These are phyloP conservation scores for Mionectes macconnelli DNA, from an alignment of 2,113 vertebrate species.

Conservation along the genomic window DNA sequence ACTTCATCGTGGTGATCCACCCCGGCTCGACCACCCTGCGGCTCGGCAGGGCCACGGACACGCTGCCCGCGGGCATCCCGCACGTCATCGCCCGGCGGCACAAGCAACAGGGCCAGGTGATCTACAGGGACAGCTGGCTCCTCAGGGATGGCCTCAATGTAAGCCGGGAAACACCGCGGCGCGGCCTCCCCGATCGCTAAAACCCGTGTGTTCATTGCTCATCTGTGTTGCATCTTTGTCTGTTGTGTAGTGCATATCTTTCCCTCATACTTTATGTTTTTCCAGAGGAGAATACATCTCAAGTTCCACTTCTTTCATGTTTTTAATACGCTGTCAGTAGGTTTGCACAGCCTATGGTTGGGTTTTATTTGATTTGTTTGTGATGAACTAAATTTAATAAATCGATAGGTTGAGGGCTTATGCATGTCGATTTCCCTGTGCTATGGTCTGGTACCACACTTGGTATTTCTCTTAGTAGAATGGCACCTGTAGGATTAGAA, in stretches of 20 bases:
- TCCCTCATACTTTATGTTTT: accelerated
- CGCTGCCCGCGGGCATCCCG: conserved; percentile 83
- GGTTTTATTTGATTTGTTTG: neutral
- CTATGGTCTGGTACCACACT: neutral
- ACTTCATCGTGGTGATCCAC: conserved; percentile 92
- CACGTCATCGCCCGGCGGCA: conserved; percentile 91
- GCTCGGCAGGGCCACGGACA: conserved; percentile 93
- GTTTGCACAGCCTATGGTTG: too few relatives aligned
- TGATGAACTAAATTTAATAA: neutral
- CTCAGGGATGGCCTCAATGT: conserved; percentile 90
- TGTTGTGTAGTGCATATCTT: accelerated
- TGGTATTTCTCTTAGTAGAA: neutral
- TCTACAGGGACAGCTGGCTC: conserved; percentile 87
- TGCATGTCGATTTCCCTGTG: neutral
- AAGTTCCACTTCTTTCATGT: accelerated
- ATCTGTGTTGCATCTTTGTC: accelerated
- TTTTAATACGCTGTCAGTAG: neutral
- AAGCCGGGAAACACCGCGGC: neutral
- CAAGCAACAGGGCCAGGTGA: conserved; percentile 84
- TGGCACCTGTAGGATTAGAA: neutral
- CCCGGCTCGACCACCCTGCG: conserved; percentile 89
- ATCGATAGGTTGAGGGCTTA: neutral
- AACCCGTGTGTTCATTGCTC: accelerated
- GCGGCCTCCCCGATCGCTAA: accelerated
- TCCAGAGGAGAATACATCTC: accelerated